phyloP scores from a whole-genome alignment of 2,797 vertebrate genomes.

The Neosalanx taihuensis region DNA sequence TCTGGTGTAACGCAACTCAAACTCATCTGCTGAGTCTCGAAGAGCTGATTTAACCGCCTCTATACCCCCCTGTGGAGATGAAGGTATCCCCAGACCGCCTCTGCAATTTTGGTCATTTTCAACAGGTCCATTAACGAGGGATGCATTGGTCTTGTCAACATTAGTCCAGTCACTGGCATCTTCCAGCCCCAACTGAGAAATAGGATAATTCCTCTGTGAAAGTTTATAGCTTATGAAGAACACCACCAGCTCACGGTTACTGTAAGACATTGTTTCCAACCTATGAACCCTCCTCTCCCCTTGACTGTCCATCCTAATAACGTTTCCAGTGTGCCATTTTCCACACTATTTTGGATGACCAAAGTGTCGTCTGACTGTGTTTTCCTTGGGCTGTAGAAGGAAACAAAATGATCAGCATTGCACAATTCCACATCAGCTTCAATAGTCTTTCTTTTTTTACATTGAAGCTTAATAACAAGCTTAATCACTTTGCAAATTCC shows the following conservation, averaged over 20 bases:
- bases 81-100: constrained; percentile 17
- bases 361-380: constrained; percentile 8
- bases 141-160: constrained; percentile 31
- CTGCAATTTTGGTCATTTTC: constrained; percentile 17
- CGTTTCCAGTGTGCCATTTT: constrained; percentile 32
- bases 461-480: not conserved
- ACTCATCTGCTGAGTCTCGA: constrained; percentile 86
- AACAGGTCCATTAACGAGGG: constrained; percentile 35
- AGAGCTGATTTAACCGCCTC: constrained; percentile 82
- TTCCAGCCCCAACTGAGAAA: constrained; percentile 69
- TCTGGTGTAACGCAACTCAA: constrained; percentile 85
- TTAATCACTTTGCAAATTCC: not conserved
- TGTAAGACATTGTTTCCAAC: constrained; percentile 80
- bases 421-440: not conserved
- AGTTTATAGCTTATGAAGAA: constrained; percentile 92
- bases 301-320: constrained; percentile 36
- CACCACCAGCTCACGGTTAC: constrained; percentile 88
- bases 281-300: constrained; percentile 15
- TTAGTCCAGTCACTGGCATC: constrained; percentile 48
- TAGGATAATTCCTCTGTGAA: constrained; percentile 82
- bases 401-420: constrained; percentile 5
- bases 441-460: not conserved
- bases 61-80: constrained; percentile 22
- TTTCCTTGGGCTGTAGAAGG: constrained; percentile 16
- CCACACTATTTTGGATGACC: constrained; percentile 23